Conservation (phyloP, 2,888 invertebrate species). For the Luffia ferchaultella region DNA sequence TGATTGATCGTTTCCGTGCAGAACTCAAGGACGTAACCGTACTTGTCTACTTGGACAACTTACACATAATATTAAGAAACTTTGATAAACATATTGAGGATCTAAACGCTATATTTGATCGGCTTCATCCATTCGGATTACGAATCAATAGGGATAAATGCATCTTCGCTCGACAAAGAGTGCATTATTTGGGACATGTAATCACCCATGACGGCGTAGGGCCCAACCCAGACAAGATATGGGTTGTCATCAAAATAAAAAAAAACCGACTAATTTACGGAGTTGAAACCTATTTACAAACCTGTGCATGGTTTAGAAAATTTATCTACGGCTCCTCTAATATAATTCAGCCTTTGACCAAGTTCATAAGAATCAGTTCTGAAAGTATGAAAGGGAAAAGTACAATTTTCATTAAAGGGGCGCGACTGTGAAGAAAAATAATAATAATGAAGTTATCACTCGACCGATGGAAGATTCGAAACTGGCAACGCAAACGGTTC, state of each 20-base stretch:
- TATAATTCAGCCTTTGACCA: constrained; percentile 15
- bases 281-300: constrained; percentile 16
- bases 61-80: constrained; percentile 16
- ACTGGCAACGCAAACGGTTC: not conserved
- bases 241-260: constrained; percentile 6
- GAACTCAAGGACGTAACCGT: constrained; percentile 10
- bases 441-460: no score
- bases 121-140: constrained; percentile 9
- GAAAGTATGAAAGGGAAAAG: no score
- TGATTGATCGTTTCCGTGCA: no score
- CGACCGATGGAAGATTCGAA: not conserved
- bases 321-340: constrained; percentile 18
- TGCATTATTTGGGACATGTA: constrained; percentile 6
- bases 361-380: constrained; percentile 18
- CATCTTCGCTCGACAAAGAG: constrained; percentile 4
- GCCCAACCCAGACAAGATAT: constrained; percentile 2
- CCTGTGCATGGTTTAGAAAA: constrained; percentile 23
- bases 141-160: constrained; percentile 5
- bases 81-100: constrained; percentile 16
- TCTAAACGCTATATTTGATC: constrained; percentile 10
- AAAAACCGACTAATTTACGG: not conserved
- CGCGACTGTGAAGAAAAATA: no score
- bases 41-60: constrained; percentile 19
- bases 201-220: constrained; percentile 5
- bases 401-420: no score